These are phyloP conservation scores for Mobula birostris DNA, from an alignment of 2,113 vertebrate genomes.

Conservation along the genomic window DNA sequence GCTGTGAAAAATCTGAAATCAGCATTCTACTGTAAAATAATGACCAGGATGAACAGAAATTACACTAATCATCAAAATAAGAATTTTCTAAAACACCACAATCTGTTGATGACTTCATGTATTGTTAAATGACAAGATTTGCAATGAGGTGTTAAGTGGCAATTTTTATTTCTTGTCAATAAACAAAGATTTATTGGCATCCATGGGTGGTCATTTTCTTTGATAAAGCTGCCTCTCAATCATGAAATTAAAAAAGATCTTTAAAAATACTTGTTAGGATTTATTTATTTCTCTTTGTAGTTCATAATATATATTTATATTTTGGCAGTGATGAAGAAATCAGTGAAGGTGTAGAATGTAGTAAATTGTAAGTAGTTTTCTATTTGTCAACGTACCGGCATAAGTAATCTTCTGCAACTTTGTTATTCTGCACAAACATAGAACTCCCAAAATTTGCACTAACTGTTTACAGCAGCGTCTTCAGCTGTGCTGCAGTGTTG, in stretches of 20 bases:
- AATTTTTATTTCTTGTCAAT: neutral
- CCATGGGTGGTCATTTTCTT: neutral
- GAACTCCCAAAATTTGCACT: too few species aligned
- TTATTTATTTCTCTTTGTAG: neutral
- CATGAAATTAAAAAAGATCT: neutral
- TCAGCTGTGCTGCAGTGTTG: too few species aligned
- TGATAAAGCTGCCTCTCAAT: neutral
- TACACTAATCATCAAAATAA: neutral
- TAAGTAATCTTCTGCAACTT: too few species aligned
- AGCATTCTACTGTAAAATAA: neutral
- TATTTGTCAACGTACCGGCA: too few species aligned
- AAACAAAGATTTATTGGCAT: neutral
- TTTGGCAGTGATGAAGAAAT: too few species aligned
- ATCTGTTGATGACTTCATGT: neutral
- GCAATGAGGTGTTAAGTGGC: neutral
- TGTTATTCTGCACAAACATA: too few species aligned
- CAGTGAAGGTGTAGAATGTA: neutral
- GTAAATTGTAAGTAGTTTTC: neutral
- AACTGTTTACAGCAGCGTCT: too few species aligned
- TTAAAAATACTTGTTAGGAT: neutral
- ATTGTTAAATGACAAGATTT: neutral
- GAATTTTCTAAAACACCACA: neutral
- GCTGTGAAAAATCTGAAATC: neutral
- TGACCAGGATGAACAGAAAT: neutral
- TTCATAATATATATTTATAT: too few species aligned